These are phyloP conservation scores for Arion vulgaris DNA, from an alignment of 1,140 invertebrate genomes.

Conservation along the genomic window DNA sequence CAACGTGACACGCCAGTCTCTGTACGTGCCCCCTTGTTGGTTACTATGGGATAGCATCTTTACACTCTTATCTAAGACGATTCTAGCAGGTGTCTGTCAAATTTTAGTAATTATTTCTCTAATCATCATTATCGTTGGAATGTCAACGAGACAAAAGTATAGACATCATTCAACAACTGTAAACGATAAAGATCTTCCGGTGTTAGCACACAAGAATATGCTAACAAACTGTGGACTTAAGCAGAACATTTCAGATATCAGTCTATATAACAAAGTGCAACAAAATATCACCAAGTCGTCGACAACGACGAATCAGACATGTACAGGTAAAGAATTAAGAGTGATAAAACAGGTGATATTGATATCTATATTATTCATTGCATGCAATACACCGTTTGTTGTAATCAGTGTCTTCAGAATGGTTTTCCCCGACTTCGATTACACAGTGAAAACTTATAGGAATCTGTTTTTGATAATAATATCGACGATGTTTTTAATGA, in stretches of 20 bases:
- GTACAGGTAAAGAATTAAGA: background rate
- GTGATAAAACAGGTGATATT: background rate
- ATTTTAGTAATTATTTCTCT: background rate
- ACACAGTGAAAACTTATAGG: background rate
- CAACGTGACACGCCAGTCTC: background rate
- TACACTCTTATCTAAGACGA: background rate
- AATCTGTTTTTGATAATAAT: background rate
- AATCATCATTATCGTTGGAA: background rate
- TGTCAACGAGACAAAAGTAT: background rate
- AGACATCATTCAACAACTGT: background rate
- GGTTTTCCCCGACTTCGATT: background rate
- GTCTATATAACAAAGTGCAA: background rate
- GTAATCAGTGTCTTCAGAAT: background rate
- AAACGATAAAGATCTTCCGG: background rate
- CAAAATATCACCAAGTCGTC: background rate
- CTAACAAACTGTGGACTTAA: background rate
- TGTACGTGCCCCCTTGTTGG: background rate
- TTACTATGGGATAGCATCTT: background rate
- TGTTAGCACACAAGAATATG: background rate
- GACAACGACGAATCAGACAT: background rate
- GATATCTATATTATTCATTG: background rate
- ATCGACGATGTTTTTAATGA: background rate
- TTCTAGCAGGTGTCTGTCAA: background rate
- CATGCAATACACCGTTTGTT: background rate
- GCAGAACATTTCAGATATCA: background rate